Base-by-base conservation (phyloP, 2,888 invertebrate genomes). In the Dynastes grantii region DNA sequence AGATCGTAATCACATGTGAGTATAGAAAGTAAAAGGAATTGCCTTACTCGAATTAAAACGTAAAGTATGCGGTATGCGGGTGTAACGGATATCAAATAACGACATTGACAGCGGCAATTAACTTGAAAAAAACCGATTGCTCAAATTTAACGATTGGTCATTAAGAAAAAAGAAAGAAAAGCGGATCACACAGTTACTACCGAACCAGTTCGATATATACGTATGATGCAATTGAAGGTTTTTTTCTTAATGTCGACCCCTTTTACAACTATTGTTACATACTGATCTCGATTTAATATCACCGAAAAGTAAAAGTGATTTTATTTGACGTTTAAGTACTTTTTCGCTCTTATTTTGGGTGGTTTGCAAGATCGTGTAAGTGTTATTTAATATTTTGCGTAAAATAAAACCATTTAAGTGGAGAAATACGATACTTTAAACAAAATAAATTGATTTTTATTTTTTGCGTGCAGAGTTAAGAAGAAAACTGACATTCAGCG, bases 211-310 rank as follows among this genome's bases (percentile, higher is more conserved):
- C 58, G 58, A 58, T 73, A 45, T 45, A 45, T 11, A 8, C 8
- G 55, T 58, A 22, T 73, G 73, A 73, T 58, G 73, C 55, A 73
- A 73, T 73, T 73, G 58, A 73, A 73, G 73, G 73, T 16, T 73
- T 73, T 73, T 58, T 45, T 45, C 45, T 22, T 58, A 68, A 55
- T 40, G 73, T 55, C 73, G 73, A 61, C 73, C 73, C 73, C 73
- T 73, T 73, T 73, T 73, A 37, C 73, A 40, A 73, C 45, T 45
- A 45, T 73, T 73, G 73, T 73, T 61, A 73, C 40, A 53, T 27
- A 16, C 22, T 73, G 73, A 73, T 61, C 73, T 73, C 73, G 40
- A 73, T 73, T 58, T 58, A 40, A 22, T 63, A 63, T 32, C 51
- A 11, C 29, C 27, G 49, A 6, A 32, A 29, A n/a, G 70, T 70